Evolutionary conservation across 2,888 invertebrate species (phyloP), one percentile per base, ranked within the genome.

Genomic region (Meganola albula): DNA sequence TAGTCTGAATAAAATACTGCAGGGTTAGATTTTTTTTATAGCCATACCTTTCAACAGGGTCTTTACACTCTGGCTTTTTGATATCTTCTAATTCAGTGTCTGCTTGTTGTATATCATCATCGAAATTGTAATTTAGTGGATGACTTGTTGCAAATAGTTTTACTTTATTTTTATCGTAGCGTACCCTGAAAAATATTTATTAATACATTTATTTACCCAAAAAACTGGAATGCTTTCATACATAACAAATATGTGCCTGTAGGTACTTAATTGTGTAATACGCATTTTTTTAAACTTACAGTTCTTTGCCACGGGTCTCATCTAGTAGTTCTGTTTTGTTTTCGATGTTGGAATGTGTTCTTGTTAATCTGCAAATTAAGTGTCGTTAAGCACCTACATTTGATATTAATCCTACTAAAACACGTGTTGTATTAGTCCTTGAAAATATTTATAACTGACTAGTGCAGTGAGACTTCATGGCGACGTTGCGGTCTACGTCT

Each of bases 61-160:
- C 56, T 11, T 20, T 44, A 1, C 58, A 49, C 27, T 35, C 54
- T 9, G 40, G 37, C 9, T 58, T 47, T 24, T 72, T 69, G 4
- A 72, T 40, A 9, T 71, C 70, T 34, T 70, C 50, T 0, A 76
- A 52, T 34, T 80, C 79, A 0, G 70, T 71, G 7, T 57, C 52
- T 0, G 47, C 43, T 37, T 70, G 60, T 5, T 53, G 59, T 8
- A 56, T 55, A 9, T 66, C 62, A n/a, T 53, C 47, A 21, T 48
- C 37, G 20, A 41, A 27, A 21, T 40, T 56, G 28, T 52, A 53
- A 6, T 44, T 42, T 1, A 58, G 49, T 0, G 54, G 50, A 1
- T 64, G 58, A 5, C 50, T 65, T 2, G 51, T 36, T 1, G 67
- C 31, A 26, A 67, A 64, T 4, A 74, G 52, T 1, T 58, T 44